Evolutionary conservation across 2,888 invertebrate species (phyloP).

Genomic region (Alloscopus bannaensis): DNA sequence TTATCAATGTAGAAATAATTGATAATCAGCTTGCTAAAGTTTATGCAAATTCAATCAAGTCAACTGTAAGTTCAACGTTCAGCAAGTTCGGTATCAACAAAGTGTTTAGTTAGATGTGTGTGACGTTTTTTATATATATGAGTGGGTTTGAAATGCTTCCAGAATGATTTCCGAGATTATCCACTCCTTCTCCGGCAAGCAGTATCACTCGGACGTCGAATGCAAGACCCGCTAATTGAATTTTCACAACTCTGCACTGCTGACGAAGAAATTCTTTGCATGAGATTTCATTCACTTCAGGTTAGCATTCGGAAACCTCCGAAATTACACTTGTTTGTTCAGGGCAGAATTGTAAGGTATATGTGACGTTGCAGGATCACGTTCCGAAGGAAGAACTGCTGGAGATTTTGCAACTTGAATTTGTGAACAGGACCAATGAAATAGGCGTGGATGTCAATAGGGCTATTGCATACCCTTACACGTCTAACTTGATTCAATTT

Average conservation of each 20-base stretch:
- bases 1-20: conserved; percentile 91
- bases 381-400: conserved; percentile 88
- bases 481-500: conserved; percentile 94
- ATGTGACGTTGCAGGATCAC: conserved; percentile 74
- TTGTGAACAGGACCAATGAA: conserved; percentile 96
- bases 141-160: conserved; percentile 4
- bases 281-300: conserved; percentile 91
- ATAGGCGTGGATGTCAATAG: conserved; percentile 98
- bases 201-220: conserved; percentile 90
- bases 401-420: conserved; percentile 89
- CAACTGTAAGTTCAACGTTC: conserved; percentile 82
- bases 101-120: too few species aligned
- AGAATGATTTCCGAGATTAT: conserved; percentile 93
- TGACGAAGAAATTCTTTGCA: conserved; percentile 96
- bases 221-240: conserved; percentile 97
- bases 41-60: conserved; percentile 93
- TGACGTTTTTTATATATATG: too few species aligned
- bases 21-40: conserved; percentile 96
- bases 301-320: conserved; percentile 74
- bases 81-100: too few species aligned
- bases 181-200: conserved; percentile 94
- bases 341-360: too few species aligned
- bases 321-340: background rate
- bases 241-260: conserved; percentile 96
- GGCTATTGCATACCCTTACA: conserved; percentile 91